Percentiles rank a stretch among this genome's conserved stretches.
Evolutionary conservation across 2,113 vertebrate genomes (phyloP).

Genomic region (Phodopus roborovskii): DNA sequence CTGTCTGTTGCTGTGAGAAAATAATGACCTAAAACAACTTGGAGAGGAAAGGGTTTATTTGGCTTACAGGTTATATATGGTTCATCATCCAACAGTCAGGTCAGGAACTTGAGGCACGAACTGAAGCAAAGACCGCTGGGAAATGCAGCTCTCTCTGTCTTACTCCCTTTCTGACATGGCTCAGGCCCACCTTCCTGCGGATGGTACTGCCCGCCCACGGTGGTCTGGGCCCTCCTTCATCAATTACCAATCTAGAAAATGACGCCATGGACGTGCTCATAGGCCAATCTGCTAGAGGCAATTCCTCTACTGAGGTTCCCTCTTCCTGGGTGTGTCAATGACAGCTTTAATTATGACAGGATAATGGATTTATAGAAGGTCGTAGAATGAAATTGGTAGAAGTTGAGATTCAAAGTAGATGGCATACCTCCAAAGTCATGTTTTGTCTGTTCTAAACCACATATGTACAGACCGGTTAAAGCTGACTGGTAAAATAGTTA

Average conservation of each 20-base stretch:
- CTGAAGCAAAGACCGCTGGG: not conserved
- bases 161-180: not conserved
- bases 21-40: not conserved
- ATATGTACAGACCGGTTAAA: not conserved
- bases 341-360: not conserved
- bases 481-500: not conserved
- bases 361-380: slow-evolving; percentile 2
- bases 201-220: not conserved
- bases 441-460: not conserved
- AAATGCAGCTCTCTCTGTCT: not conserved
- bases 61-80: not conserved
- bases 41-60: not conserved
- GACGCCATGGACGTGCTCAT: too few species aligned
- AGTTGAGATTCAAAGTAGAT: not conserved
- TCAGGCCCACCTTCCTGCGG: not conserved
- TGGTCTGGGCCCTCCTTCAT: not conserved
- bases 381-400: not conserved
- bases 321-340: not conserved
- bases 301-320: not conserved
- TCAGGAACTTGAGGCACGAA: not conserved
- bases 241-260: not conserved
- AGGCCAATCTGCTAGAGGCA: not conserved
- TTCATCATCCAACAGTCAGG: not conserved
- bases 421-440: not conserved
- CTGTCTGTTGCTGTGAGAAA: not conserved